These are phyloP conservation scores for Euleptes europaea DNA, from an alignment of 2,113 vertebrate genomes.

Conservation along the genomic window DNA sequence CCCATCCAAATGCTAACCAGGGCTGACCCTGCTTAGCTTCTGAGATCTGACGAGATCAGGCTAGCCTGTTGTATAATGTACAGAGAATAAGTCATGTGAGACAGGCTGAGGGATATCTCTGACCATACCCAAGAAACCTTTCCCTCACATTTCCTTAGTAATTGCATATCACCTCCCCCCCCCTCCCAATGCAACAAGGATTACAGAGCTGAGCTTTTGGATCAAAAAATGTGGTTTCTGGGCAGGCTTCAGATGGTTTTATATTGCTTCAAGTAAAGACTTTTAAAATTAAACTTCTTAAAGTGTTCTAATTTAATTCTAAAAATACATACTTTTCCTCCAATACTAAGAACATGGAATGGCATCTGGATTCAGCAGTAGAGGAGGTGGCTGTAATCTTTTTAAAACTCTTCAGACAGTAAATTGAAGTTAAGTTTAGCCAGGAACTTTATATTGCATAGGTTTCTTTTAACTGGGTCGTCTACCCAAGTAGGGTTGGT, in stretches of 20 bases:
- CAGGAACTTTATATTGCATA: no score
- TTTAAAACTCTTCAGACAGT: neutral
- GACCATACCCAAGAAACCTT: neutral
- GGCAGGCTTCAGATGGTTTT: neutral
- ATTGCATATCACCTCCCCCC: neutral
- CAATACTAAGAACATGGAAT: neutral
- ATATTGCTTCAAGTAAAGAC: neutral
- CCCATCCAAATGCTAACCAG: no score
- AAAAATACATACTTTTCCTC: neutral
- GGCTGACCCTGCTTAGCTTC: no score
- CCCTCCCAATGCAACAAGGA: neutral
- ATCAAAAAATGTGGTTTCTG: neutral
- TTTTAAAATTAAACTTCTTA: neutral
- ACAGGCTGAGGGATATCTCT: neutral
- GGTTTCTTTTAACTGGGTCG: no score
- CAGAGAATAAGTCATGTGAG: neutral
- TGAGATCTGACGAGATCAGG: no score
- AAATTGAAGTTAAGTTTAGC: no score
- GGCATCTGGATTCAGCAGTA: neutral
- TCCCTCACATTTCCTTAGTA: neutral
- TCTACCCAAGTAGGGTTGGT: no score
- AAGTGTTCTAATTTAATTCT: neutral
- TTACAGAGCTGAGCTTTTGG: neutral
- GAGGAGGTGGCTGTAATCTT: neutral
- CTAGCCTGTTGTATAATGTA: no score